Conservation (phyloP, 2,113 vertebrate species). For the Gasterosteus nipponicus region DNA sequence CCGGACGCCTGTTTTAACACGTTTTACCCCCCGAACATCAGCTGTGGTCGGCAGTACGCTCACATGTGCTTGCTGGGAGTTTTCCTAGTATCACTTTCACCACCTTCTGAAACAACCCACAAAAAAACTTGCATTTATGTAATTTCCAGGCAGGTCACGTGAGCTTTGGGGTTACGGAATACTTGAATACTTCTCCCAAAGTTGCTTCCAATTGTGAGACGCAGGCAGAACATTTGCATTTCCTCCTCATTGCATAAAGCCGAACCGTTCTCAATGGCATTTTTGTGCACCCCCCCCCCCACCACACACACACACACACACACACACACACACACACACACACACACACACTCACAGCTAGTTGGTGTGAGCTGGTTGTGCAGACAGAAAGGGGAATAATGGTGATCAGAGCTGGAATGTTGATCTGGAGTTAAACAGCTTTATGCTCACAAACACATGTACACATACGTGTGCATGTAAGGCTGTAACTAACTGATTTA, state of each 20-base stretch:
- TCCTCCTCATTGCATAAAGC: constrained; percentile 36
- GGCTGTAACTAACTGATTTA: not conserved
- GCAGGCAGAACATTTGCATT: constrained; percentile 20
- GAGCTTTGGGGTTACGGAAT: not conserved
- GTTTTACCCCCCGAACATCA: constrained; percentile 43
- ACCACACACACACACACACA: not conserved
- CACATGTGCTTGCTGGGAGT: not conserved
- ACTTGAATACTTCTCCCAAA: constrained; percentile 7
- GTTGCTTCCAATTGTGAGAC: constrained; percentile 25
- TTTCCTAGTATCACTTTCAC: not conserved
- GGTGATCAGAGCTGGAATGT: constrained; percentile 75
- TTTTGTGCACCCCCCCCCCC: not conserved
- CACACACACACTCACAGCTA: not conserved
- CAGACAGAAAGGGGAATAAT: constrained; percentile 61
- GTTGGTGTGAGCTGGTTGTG: constrained; percentile 27
- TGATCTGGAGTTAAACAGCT: constrained; percentile 81
- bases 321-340: not conserved
- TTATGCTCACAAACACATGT: constrained; percentile 65
- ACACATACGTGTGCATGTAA: not conserved
- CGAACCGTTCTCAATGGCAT: constrained; percentile 31
- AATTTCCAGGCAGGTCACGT: constrained; percentile 2
- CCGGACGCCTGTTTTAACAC: constrained; percentile 40
- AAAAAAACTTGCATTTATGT: not conserved
- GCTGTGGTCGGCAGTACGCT: constrained; percentile 14
- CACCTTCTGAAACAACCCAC: not conserved